Percentiles rank a stretch among this genome's conserved stretches.
Evolutionary conservation across 1,140 invertebrate species (phyloP).

Genomic region (Procambarus clarkii): DNA sequence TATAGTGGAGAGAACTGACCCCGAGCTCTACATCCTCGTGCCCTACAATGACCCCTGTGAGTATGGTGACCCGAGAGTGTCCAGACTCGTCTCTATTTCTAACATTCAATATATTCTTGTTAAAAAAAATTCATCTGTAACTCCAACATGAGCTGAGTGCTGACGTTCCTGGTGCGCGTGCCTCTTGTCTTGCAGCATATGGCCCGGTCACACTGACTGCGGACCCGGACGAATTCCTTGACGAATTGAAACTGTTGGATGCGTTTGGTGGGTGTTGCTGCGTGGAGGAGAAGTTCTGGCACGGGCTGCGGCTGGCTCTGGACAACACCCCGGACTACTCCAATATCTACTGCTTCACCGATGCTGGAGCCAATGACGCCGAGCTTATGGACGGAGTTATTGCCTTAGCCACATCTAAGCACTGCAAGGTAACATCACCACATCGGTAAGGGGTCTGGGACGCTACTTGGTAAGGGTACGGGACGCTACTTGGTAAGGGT

Average conservation of each 20-base stretch:
- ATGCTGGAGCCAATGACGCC: constrained; percentile 47
- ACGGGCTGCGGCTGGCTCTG: constrained; percentile 40
- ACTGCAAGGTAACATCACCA: constrained; percentile 22
- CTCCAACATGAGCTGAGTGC: too few species aligned
- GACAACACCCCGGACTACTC: constrained; percentile 53
- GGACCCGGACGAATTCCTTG: constrained; percentile 29
- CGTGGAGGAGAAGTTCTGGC: constrained; percentile 60
- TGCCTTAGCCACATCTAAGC: constrained; percentile 39
- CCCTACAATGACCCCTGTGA: constrained; percentile 56
- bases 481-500: too few species aligned
- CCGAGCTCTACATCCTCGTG: constrained; percentile 40
- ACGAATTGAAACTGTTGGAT: constrained; percentile 4
- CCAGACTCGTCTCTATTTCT: too few species aligned
- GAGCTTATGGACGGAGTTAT: constrained; percentile 53
- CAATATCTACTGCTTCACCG: constrained; percentile 56
- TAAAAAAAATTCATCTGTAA: too few species aligned
- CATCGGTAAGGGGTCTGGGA: too few species aligned
- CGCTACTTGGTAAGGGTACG: too few species aligned
- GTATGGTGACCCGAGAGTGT: background rate
- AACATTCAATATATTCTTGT: too few species aligned
- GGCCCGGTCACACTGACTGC: constrained; percentile 46
- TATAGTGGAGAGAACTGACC: constrained; percentile 30
- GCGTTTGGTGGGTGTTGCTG: constrained; percentile 29
- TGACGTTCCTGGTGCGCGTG: background rate
- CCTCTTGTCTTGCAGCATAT: background rate